Evolutionary conservation across 2,888 invertebrate species (phyloP), one percentile per base, ranked within the genome.

Genomic region (Chrysodeixis includens): DNA sequence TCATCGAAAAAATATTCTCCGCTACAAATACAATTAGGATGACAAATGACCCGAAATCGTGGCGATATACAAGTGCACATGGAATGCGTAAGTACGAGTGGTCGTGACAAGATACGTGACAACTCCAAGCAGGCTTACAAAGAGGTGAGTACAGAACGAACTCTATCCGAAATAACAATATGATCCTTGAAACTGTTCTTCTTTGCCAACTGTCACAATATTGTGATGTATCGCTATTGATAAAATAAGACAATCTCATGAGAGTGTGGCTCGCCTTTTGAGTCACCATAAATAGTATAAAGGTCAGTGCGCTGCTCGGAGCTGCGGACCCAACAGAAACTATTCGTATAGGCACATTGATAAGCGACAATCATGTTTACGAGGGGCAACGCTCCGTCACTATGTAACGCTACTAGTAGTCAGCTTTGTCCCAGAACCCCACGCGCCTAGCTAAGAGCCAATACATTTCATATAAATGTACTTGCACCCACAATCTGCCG

Each of bases 11-110:
- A 74, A 74, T 80, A 80, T 75, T 55, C 49, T 82, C 56, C 70
- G 53, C 80, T 81, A 81, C 80, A 81, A 74, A 66, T 74, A 74
- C 61, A 32, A 74, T 67, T 71, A 70, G 61, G 74, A 69, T 79
- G 71, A 68, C 32, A 66, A 69, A 69, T 69, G 67, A 71, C 49
- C 72, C 58, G 58, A 57, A 59, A 52, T 66, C 52, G 63, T 54
- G 78, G 60, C 54, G 61, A 59, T 54, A 70, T 54, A 71, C 26
- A 52, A 32, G 68, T 81, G 76, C 62, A 20, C 62, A 60, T 82
- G 82, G 80, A 82, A 81, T 81, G 77, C 82, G 65, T 81, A 79
- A 82, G 80, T 81, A 82, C 80, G 64, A 51, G 53, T 56, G 59
- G 35, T 64, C 20, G 49, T 56, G 62, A 49, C 46, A 20, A 49